Percentiles rank a stretch among this genome's conserved stretches.
These are phyloP conservation scores for Lasiommata megera DNA, from an alignment of 2,888 invertebrate species.

Conservation along the genomic window DNA sequence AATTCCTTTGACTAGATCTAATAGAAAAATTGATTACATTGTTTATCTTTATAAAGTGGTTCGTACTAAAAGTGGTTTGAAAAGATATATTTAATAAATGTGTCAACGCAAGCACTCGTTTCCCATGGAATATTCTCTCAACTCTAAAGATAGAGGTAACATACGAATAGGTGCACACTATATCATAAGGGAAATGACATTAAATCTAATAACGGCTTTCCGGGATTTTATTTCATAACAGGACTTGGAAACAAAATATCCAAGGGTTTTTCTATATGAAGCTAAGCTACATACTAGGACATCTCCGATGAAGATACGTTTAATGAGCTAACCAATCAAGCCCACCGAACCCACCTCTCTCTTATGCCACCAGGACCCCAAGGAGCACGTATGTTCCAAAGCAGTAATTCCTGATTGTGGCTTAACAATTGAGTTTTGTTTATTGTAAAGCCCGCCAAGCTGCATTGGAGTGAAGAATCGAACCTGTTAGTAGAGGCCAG, in stretches of 20 bases:
- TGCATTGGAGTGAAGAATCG: too few relatives aligned
- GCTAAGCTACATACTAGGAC: too few relatives aligned
- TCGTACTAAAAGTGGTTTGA: not conserved
- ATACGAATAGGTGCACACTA: constrained; percentile 5
- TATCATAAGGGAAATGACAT: not conserved
- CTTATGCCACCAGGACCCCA: too few relatives aligned
- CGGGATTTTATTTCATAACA: not conserved
- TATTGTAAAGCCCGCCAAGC: too few relatives aligned
- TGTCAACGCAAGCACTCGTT: constrained; percentile 35
- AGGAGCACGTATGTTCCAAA: too few relatives aligned
- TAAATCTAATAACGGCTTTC: not conserved
- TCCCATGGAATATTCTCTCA: not conserved
- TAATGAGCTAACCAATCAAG: not conserved
- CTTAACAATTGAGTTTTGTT: too few relatives aligned
- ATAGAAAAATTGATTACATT: not conserved
- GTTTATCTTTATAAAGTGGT: not conserved
- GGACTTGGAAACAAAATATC: not conserved
- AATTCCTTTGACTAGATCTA: not conserved
- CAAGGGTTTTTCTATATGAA: too few relatives aligned
- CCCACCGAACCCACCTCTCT: too few relatives aligned
- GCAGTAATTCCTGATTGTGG: too few relatives aligned
- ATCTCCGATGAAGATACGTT: not conserved
- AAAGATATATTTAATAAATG: constrained; percentile 17
- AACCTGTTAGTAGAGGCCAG: too few relatives aligned
- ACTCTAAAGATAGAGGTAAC: constrained; percentile 2